These are phyloP conservation scores for Hydriomena furcata DNA, from an alignment of 2,888 invertebrate species.

Conservation along the genomic window DNA sequence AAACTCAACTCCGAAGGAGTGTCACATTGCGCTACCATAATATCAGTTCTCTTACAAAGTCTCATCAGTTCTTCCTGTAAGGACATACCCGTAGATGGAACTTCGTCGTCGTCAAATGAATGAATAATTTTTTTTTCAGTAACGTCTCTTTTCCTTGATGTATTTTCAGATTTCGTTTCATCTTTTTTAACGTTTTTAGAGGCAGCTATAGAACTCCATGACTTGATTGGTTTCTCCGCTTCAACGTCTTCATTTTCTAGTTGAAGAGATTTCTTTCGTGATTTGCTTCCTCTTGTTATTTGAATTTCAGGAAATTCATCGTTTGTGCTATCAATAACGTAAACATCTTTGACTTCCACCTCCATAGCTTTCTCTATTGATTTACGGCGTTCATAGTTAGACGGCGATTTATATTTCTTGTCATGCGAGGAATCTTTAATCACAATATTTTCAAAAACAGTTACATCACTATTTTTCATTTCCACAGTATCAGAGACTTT, in stretches of 20 bases:
- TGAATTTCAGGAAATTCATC: conserved; percentile 77
- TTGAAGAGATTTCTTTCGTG: conserved; percentile 65
- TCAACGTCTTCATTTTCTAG: conserved; percentile 44
- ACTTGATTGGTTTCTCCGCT: conserved; percentile 63
- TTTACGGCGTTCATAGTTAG: conserved; percentile 61
- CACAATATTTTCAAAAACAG: conserved; percentile 36
- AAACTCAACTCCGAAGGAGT: conserved; percentile 71
- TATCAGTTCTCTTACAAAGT: conserved; percentile 74
- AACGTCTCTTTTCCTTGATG: conserved; percentile 28
- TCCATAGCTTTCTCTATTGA: conserved; percentile 50
- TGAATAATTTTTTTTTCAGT: conserved; percentile 20
- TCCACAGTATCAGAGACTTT: conserved; percentile 36
- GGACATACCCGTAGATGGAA: conserved; percentile 51
- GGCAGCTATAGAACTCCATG: conserved; percentile 83
- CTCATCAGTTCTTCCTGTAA: conserved; percentile 72
- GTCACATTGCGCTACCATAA: conserved; percentile 77
- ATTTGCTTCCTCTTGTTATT: conserved; percentile 66
- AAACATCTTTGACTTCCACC: conserved; percentile 66
- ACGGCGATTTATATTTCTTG: conserved; percentile 63
- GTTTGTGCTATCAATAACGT: conserved; percentile 72
- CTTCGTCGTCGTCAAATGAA: conserved; percentile 38
- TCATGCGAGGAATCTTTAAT: conserved; percentile 54
- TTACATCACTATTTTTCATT: conserved; percentile 34
- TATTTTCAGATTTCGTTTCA: conserved; percentile 27
- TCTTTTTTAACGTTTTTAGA: conserved; percentile 55